Evolutionary conservation across 1,140 invertebrate genomes (phyloP), one percentile per base, ranked within the genome.

Genomic region (Papilio polyxenes): DNA sequence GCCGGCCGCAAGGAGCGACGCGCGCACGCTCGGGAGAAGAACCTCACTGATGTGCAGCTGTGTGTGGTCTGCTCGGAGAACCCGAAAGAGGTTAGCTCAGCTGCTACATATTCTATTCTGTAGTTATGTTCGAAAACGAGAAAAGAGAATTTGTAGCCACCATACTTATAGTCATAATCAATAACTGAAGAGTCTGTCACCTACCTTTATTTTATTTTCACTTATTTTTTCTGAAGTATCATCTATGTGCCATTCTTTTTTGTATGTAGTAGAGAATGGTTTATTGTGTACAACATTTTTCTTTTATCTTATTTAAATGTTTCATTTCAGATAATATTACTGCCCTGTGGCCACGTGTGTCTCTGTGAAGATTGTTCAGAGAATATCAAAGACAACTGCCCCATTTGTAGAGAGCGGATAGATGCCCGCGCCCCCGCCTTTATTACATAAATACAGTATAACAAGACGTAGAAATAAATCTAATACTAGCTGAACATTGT

Each of bases 301-400:
- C 0, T 20, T 59, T 59, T 6, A 59, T 20, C 2, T 9, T n/a
- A n/a, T n/a, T n/a, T n/a, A 9, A 59, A 20, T 59, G 56, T 59
- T 59, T 51, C 6, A 51, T 51, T 92, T 40, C 88, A 97, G 96
- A 96, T 98, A 23, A 97, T 98, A 87, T 88, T 98, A 56, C 90
- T 98, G 80, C 97, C 97, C 1, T 98, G 97, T 91, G 97, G 97
- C 0, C 97, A 98, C 90, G 97, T 98, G 0, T 97, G 97, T 84
- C 90, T 98, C 53, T 98, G 97, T 88, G 97, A 97, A 93, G 97
- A 98, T 90, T 98, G 97, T 89, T 95, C 96, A 3, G 95, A 96
- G 78, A 95, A 96, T 86, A 97, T 98, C 77, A 93, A 90, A 17
- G 92, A 95, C 76, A 90, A 91, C 59, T 98, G 97, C 89, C 97